phyloP scores from a whole-genome alignment of 30 jellyfish, hydroid and myxozoan genomes.

The Aurelia sp. region DNA sequence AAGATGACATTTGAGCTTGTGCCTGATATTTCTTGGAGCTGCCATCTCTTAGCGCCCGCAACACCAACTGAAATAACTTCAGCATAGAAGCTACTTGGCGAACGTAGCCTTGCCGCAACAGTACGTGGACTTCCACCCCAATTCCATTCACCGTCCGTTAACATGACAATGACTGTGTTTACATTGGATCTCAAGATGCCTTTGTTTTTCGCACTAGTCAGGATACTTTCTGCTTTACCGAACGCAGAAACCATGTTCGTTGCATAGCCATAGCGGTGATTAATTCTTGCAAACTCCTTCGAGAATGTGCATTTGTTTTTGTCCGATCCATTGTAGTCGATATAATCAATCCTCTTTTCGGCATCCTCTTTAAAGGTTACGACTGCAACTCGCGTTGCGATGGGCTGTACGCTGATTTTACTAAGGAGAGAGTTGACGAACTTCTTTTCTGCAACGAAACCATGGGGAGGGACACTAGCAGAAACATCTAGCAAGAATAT shows the following conservation, averaged over 20 bases:
- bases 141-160: slow-evolving; percentile 96
- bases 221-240: slow-evolving; percentile 42
- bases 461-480: slow-evolving; percentile 80
- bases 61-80: slow-evolving; percentile 95
- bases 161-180: slow-evolving; percentile 85
- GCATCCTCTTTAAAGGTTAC: slow-evolving; percentile 69
- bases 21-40: slow-evolving; percentile 79
- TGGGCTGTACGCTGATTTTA: slow-evolving; percentile 93
- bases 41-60: slow-evolving; percentile 43
- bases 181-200: slow-evolving; percentile 64
- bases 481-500: slow-evolving; percentile 89
- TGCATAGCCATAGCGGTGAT: slow-evolving; percentile 72
- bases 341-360: slow-evolving; percentile 73
- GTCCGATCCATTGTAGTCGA: slow-evolving; percentile 74
- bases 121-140: slow-evolving; percentile 82
- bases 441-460: slow-evolving; percentile 81
- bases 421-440: slow-evolving; percentile 85
- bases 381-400: slow-evolving; percentile 89
- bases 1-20: slow-evolving; percentile 58
- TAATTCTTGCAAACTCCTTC: slow-evolving; percentile 66
- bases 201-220: slow-evolving; percentile 56
- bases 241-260: slow-evolving; percentile 93
- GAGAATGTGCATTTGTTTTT: slow-evolving; percentile 89
- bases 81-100: slow-evolving; percentile 45
- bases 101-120: slow-evolving; percentile 59